Base-by-base conservation (phyloP, 37 sponge, comb jelly and placozoan genomes). In the Crambe crambe region DNA sequence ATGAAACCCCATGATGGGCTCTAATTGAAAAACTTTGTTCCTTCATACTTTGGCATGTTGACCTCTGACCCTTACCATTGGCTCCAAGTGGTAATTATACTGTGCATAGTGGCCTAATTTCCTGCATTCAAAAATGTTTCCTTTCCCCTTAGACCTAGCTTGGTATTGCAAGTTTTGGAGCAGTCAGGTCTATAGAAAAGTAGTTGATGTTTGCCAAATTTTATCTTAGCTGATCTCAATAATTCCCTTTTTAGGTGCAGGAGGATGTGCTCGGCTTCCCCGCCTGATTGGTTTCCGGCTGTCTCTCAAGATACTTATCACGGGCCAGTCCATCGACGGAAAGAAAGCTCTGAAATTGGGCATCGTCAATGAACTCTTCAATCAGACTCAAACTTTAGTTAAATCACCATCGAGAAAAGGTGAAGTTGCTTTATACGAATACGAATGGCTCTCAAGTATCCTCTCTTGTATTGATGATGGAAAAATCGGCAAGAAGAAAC, bases 191-290 rank as follows among this genome's bases (percentile, higher is more conserved):
- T n/a, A n/a, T n/a, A n/a, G n/a, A n/a, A n/a, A n/a, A n/a, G n/a
- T n/a, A n/a, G n/a, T n/a, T n/a, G n/a, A n/a, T n/a, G n/a, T n/a
- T n/a, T n/a, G n/a, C n/a, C n/a, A n/a, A n/a, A n/a, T n/a, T n/a
- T n/a, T n/a, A n/a, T n/a, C n/a, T n/a, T n/a, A n/a, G n/a, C n/a
- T n/a, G n/a, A n/a, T n/a, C n/a, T n/a, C n/a, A n/a, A n/a, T n/a
- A n/a, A n/a, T n/a, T n/a, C n/a, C n/a, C n/a, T n/a, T n/a, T n/a
- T n/a, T n/a, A 89, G 89, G 84, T 54, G 84, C 69, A n/a, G 89
- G 89, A 20, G 89, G 89, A 0, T 89, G 89, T 71, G 37, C 71
- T 22, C 64, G 89, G 8, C 68, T 89, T 25, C 89, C 89, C 6
- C 68, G 70, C 3, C 62, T 78, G 69, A 72, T 89, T 25, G 83